phyloP scores from a whole-genome alignment of 2,113 vertebrate genomes.

The Neofelis nebulosa region DNA sequence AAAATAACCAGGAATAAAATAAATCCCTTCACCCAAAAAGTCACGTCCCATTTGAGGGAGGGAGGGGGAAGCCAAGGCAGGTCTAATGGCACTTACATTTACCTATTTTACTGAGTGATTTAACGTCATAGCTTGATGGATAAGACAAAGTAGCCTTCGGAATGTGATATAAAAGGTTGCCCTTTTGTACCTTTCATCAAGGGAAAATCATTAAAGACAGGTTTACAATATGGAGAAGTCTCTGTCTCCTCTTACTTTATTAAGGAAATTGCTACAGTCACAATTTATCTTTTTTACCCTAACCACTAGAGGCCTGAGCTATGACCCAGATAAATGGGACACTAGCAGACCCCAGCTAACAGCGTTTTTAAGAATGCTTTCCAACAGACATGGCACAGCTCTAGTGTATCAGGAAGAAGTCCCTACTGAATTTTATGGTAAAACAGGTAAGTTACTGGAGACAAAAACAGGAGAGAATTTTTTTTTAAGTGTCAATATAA shows the following conservation, averaged over 20 bases:
- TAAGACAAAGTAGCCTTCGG: neutral
- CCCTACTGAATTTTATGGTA: neutral
- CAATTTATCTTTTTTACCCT: neutral
- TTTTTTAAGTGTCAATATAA: neutral
- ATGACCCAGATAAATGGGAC: neutral
- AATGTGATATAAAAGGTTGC: neutral
- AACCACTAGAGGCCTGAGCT: neutral
- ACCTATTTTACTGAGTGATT: neutral
- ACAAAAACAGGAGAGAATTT: neutral
- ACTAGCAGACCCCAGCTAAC: neutral
- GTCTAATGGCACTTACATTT: neutral
- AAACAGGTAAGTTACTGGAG: neutral
- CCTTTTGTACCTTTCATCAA: neutral
- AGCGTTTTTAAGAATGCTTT: neutral
- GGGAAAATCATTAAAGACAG: neutral
- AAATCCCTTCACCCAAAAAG: neutral
- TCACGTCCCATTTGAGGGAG: neutral
- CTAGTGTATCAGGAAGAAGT: neutral
- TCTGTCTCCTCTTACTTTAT: neutral
- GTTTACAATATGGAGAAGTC: neutral
- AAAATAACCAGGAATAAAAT: slow-evolving; percentile 43
- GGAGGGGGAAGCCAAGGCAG: neutral
- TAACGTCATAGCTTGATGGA: neutral
- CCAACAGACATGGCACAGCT: neutral
- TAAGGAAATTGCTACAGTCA: neutral